Base-by-base conservation (phyloP, 2,113 vertebrate species). In the Phalacrocorax carbo region DNA sequence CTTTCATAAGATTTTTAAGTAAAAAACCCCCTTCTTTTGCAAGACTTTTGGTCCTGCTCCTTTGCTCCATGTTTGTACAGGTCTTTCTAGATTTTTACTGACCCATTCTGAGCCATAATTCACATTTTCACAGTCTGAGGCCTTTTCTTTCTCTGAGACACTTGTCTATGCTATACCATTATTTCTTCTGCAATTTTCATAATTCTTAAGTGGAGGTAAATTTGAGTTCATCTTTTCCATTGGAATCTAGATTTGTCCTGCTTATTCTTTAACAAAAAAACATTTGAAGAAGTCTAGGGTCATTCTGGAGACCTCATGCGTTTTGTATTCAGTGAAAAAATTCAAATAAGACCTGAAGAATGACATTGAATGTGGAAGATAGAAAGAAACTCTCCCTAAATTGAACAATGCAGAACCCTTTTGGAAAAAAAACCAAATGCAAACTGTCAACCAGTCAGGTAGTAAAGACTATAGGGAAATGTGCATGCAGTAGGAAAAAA, bases 391-490 rank as follows among this genome's bases (percentile, higher is more conserved):
- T 21, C 6, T 46, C 11, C 19, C 73, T 11, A 4, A 16, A 17
- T 22, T 55, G 11, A 72, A 29, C 3, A 68, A 64, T 27, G 16
- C 13, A 46, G 21, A 7, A 71, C 2, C 6, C 34, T 78, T 79
- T n/a, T n/a, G n/a, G 19, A 13, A 78, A 64, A 36, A 38, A 36
- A n/a, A 0, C 3, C 6, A 12, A 60, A 17, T 7, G 42, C 8
- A 38, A 51, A 64, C 18, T 64, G 18, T 44, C 30, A 58, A 26
- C 3, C 5, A 42, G 42, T 55, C 36, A 52, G 10, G 29, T 70
- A 61, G 42, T 65, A 61, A 66, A 18, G 32, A 7, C 16, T 38
- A 13, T 18, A 78, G 22, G 11, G 61, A 60, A 82, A 51, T 60
- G 13, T 32, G 9, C 18, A 36, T 40, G 2, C 13, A 64, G 7